Base-by-base conservation (phyloP, 1,140 invertebrate species). In the Diorhabda elongata region DNA sequence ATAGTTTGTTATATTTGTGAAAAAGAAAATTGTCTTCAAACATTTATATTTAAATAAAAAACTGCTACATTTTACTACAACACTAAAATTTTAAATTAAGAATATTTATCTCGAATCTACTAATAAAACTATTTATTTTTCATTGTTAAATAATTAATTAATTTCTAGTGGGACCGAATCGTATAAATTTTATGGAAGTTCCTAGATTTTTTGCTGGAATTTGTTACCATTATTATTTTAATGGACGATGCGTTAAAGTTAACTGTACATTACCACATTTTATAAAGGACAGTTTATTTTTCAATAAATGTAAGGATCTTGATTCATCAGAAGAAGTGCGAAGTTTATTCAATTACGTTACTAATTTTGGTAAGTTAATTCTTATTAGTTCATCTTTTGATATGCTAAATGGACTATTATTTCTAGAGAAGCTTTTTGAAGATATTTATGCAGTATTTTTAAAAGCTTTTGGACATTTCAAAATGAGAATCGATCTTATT, bases 401-500 rank as follows among this genome's bases (percentile, higher is more conserved):
- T 26, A 26, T 26, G 1, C 0, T 26, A 26, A 26, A 26, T 26
- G 26, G 26, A 26, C 26, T 26, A 26, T 26, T 57, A 44, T 7
- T 64, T 58, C 7, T 44, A 66, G 64, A 66, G 43, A 66, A 4
- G 42, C 56, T 66, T 9, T 58, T 66, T 7, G 9, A 41, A 3
- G 64, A 66, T 8, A 57, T 66, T 43, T 66, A 57, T 43, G 5
- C 11, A 3, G 56, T 26, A n/a, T 66, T 66, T n/a, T n/a, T 66
- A 41, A 43, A 7, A 4, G 64, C 42, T 9, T 66, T 66, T 44
- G 47, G 52, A n/a, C 42, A 58, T 7, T 56, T 44, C 64, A 66
- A 66, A 57, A 66, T 66, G 64, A 7, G 42, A 42, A 66, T 7
- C 9, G 56, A 66, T 8, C 9, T 66, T 5, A 42, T 56, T 42